Percentiles rank a stretch among this genome's conserved stretches.
These are phyloP conservation scores for Orchestia grillus DNA, from an alignment of 1,140 invertebrate species.

Conservation along the genomic window DNA sequence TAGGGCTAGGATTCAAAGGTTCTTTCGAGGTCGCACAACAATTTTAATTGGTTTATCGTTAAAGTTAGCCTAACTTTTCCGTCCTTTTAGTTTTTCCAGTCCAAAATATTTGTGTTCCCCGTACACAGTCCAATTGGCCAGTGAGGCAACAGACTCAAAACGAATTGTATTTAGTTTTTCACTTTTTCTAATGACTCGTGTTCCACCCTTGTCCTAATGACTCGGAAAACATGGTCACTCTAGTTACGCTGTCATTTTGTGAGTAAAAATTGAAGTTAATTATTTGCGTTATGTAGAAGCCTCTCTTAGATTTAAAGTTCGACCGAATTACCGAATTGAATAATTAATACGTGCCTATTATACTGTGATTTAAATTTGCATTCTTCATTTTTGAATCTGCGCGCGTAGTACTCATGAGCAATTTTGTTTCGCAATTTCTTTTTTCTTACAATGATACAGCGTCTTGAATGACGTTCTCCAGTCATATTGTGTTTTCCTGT, in stretches of 20 bases:
- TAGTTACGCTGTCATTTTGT: too few species aligned
- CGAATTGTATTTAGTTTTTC: too few species aligned
- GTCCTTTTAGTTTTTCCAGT: not conserved
- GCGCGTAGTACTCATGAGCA: not conserved
- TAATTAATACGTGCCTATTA: not conserved
- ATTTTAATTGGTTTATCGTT: not conserved
- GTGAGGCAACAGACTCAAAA: too few species aligned
- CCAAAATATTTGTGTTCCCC: not conserved
- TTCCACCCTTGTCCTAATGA: not conserved
- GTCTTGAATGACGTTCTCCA: not conserved
- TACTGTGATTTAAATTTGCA: not conserved
- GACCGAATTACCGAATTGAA: too few species aligned
- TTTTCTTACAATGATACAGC: not conserved
- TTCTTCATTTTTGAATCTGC: not conserved
- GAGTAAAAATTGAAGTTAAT: too few species aligned
- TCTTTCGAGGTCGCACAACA: not conserved
- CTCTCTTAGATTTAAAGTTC: too few species aligned
- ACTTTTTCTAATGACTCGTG: not conserved
- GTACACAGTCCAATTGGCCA: not conserved
- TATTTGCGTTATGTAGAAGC: too few species aligned
- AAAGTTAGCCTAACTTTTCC: not conserved
- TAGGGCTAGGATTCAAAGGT: not conserved
- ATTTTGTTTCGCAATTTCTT: not conserved
- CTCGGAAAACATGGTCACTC: not conserved
- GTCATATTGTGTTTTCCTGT: not conserved